Percentiles rank a stretch among this genome's conserved stretches.
Evolutionary conservation across 2,888 invertebrate species (phyloP).

Genomic region (Pyralis farinalis): DNA sequence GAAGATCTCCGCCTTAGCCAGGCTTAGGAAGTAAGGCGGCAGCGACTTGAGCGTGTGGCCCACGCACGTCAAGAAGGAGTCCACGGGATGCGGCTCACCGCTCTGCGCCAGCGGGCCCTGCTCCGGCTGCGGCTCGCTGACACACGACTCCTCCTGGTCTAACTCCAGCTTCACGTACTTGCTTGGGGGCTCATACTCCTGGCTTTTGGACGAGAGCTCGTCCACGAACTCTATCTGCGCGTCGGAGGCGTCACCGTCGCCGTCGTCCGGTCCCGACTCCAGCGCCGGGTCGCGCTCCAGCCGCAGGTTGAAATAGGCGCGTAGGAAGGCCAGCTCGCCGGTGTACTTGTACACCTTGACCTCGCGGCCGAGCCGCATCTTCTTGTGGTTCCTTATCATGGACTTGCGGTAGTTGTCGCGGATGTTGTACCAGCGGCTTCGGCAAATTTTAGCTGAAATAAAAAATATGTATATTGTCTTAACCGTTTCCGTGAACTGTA

Average conservation of each 20-base stretch:
- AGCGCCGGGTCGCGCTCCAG: neutral
- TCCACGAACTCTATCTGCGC: neutral
- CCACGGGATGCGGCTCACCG: conserved; percentile 10
- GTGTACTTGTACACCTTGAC: conserved; percentile 6
- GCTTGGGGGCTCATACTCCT: neutral
- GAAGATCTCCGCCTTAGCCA: conserved; percentile 20
- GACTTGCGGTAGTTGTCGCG: conserved; percentile 10
- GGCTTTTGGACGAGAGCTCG: neutral
- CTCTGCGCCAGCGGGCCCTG: neutral
- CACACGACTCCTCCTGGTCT: neutral
- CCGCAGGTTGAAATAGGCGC: neutral
- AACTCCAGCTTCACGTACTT: neutral
- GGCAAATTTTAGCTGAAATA: conserved; percentile 6
- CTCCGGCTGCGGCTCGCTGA: neutral
- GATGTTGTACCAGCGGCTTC: conserved; percentile 8
- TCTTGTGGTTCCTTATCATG: neutral
- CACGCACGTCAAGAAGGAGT: conserved; percentile 17
- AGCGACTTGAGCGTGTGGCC: conserved; percentile 14
- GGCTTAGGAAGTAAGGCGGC: conserved; percentile 11
- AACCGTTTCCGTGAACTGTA: no score
- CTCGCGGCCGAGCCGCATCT: neutral
- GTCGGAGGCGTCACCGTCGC: neutral
- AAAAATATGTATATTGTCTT: no score
- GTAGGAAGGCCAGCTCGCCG: neutral
- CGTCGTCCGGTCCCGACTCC: neutral